Evolutionary conservation across 2,113 vertebrate genomes (phyloP), one percentile per base, ranked within the genome.

Genomic region (Ochotona princeps): DNA sequence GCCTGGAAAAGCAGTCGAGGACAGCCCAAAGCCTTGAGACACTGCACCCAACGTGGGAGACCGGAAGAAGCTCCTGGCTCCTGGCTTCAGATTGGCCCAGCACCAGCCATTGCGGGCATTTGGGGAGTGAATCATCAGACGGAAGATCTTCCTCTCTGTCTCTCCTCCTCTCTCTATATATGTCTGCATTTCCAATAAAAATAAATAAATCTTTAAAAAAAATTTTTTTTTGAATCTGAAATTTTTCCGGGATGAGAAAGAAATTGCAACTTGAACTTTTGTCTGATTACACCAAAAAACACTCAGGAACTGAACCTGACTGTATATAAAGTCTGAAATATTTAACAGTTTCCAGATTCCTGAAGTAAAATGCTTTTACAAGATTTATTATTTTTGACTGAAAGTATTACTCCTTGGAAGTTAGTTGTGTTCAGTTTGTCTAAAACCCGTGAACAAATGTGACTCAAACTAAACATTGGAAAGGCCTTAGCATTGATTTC

Each of bases 401-500:
- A 83, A 83, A 93, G 49, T 47, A 18, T 93, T 89, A 44, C 21
- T 91, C 78, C 81, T 80, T 44, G 38, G 5, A 89, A 91, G 12
- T n/a, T 47, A n/a, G 73, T 89, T 83, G 5, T 65, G 65, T 87
- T 92, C 81, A 66, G 14, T 87, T 74, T 74, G 13, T 89, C 75
- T 79, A 60, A 95, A 92, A 49, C 47, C 13, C 61, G 18, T 78
- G 38, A 84, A 13, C 32, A 83, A 18, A 63, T 73, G 25, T 30
- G 47, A 80, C 23, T 72, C 5, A 65, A 6, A 13, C 57, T 81
- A 66, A 92, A 91, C 20, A 49, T 54, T 66, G 47, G 73, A 26
- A 82, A 93, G 54, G 83, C 74, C n/a, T 89, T 84, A 82, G 10
- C 83, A 69, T 74, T 85, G 63, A 20, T 90, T 85, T 87, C 75